Percentiles rank a stretch among this genome's conserved stretches.
Evolutionary conservation across 2,797 vertebrate species (phyloP).

Genomic region (Microcaecilia unicolor): DNA sequence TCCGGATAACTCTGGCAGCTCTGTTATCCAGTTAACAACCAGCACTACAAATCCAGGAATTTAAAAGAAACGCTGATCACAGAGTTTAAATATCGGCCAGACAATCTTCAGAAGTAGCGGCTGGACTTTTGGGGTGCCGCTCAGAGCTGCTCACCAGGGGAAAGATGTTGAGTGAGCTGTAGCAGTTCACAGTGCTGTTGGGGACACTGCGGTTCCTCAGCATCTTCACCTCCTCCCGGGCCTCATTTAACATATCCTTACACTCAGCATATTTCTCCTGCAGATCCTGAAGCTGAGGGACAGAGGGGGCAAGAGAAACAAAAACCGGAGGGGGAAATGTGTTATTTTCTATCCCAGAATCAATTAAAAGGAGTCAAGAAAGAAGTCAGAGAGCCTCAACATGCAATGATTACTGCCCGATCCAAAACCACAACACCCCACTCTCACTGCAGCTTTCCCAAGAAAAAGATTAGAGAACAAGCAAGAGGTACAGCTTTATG

Average conservation of each 20-base stretch:
- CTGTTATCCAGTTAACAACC: too few relatives aligned
- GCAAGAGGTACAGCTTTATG: rapidly evolving
- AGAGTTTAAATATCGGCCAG: too few relatives aligned
- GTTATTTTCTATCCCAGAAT: too few relatives aligned
- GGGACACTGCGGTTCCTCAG: slow-evolving; percentile 66
- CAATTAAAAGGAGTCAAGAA: too few relatives aligned
- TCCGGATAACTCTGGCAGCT: too few relatives aligned
- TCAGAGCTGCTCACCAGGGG: slow-evolving; percentile 58
- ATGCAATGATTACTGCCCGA: neutral
- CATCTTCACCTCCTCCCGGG: slow-evolving; percentile 73
- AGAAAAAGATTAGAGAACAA: neutral
- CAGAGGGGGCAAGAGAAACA: slow-evolving; percentile 13
- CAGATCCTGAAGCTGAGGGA: slow-evolving; percentile 65
- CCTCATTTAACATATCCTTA: slow-evolving; percentile 70
- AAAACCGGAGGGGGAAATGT: too few relatives aligned
- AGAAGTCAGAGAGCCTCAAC: neutral
- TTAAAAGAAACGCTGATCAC: too few relatives aligned
- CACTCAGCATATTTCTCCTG: slow-evolving; percentile 71
- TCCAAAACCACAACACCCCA: too few relatives aligned
- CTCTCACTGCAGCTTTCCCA: neutral
- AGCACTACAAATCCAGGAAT: too few relatives aligned
- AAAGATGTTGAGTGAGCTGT: slow-evolving; percentile 55
- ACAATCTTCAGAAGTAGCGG: too few relatives aligned
- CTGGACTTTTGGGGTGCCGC: neutral
- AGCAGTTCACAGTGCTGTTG: slow-evolving; percentile 71